A percentile compares a stretch with the other conserved stretches of the same genome.
phyloP scores from a whole-genome alignment of 2,113 vertebrate species.

The Hypocryptadius cinnamomeus region DNA sequence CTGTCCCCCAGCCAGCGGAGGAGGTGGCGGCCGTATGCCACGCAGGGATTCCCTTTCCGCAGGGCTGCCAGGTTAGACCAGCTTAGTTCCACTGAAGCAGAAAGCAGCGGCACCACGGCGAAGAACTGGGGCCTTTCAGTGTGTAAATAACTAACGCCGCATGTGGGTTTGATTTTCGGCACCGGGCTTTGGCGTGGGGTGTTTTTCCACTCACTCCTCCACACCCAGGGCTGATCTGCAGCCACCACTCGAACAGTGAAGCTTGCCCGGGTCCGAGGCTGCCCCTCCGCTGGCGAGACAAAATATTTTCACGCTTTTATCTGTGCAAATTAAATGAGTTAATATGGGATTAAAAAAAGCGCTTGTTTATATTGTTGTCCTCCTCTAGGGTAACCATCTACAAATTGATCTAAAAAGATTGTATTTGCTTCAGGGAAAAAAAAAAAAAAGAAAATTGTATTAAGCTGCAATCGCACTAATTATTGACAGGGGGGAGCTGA shows the following conservation, averaged over 20 bases:
- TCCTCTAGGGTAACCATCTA: constrained; percentile 46
- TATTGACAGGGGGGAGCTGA: constrained; percentile 39
- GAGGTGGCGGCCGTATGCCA: constrained; percentile 52
- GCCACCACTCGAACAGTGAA: not conserved
- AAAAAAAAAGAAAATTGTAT: constrained; percentile 46
- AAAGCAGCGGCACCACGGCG: not conserved
- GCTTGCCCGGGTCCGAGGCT: not conserved
- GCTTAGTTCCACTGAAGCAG: constrained; percentile 2
- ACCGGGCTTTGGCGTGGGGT: not conserved
- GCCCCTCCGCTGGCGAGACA: not conserved
- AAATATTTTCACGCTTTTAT: constrained; percentile 47
- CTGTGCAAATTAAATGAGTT: constrained; percentile 59
- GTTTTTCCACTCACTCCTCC: not conserved
- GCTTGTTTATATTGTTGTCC: constrained; percentile 39
- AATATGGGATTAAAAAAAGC: constrained; percentile 35
- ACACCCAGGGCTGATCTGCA: not conserved
- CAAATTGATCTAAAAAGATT: constrained; percentile 59
- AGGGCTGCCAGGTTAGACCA: constrained; percentile 43
- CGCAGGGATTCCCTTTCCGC: constrained; percentile 57
- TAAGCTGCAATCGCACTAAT: constrained; percentile 45
- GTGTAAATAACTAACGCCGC: not conserved
- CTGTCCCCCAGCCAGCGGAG: constrained; percentile 47
- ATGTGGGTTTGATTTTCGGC: not conserved
- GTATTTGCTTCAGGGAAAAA: constrained; percentile 34
- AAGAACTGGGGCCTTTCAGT: not conserved